Percentiles rank a stretch among this genome's conserved stretches.
Evolutionary conservation across 1,140 invertebrate genomes (phyloP).

Genomic region (Brachystomella parvula): DNA sequence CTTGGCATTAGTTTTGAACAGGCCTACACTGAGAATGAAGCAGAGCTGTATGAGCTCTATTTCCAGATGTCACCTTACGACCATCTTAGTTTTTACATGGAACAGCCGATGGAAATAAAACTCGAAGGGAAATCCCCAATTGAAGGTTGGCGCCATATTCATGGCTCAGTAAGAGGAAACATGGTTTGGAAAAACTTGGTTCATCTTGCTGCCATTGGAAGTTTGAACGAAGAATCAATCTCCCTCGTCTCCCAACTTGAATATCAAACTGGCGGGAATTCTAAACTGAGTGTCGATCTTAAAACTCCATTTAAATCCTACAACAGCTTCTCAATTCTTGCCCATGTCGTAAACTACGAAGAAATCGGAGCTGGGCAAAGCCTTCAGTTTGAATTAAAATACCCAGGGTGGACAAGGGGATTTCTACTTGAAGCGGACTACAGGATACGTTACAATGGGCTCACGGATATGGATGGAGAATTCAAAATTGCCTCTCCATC

Average conservation of each 20-base stretch:
- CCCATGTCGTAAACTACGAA: slow-evolving; percentile 35
- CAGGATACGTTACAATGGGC: slow-evolving; percentile 31
- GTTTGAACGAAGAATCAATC: slow-evolving; percentile 36
- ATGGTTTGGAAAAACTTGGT: slow-evolving; percentile 25
- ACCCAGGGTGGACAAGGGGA: slow-evolving; percentile 31
- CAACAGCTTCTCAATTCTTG: slow-evolving; percentile 30
- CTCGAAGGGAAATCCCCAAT: slow-evolving; percentile 24
- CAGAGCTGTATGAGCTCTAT: slow-evolving; percentile 2
- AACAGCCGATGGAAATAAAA: background rate
- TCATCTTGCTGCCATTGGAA: slow-evolving; percentile 20
- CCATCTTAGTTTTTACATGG: slow-evolving; percentile 4
- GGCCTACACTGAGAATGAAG: background rate
- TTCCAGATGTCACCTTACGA: slow-evolving; percentile 16
- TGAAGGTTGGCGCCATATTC: slow-evolving; percentile 28
- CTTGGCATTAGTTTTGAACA: slow-evolving; percentile 12
- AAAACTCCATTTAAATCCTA: slow-evolving; percentile 36
- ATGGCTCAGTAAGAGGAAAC: slow-evolving; percentile 29
- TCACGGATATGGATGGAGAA: slow-evolving; percentile 35
- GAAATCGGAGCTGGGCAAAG: slow-evolving; percentile 35
- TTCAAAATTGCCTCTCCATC: slow-evolving; percentile 29
- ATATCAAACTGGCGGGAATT: slow-evolving; percentile 15
- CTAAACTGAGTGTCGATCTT: slow-evolving; percentile 25
- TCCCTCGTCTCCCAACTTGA: slow-evolving; percentile 24
- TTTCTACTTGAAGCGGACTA: slow-evolving; percentile 38
- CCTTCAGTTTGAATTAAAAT: slow-evolving; percentile 37